phyloP scores from a whole-genome alignment of 2,113 vertebrate genomes.

The Chroicocephalus ridibundus region DNA sequence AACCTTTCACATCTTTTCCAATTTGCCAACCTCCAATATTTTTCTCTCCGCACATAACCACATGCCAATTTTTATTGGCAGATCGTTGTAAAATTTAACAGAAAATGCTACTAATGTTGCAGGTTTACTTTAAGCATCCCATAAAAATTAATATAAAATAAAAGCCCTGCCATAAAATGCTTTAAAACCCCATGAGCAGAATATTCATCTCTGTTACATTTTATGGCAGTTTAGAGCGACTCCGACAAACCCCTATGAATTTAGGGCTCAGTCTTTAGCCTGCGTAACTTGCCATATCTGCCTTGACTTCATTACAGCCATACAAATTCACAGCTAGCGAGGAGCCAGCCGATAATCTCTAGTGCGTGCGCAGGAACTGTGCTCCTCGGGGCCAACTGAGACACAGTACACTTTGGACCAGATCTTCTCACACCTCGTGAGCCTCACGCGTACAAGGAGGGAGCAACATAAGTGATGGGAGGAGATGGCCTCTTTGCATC shows the following conservation, averaged over 20 bases:
- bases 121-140: background rate
- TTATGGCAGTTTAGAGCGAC: background rate
- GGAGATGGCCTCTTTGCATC: background rate
- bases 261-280: background rate
- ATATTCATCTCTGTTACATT: background rate
- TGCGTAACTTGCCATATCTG: background rate
- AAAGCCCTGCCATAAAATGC: background rate
- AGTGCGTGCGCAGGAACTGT: background rate
- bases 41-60: background rate
- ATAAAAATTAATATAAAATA: conserved; percentile 41
- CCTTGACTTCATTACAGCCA: background rate
- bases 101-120: background rate
- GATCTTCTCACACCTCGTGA: background rate
- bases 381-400: background rate
- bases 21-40: background rate
- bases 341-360: background rate
- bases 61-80: background rate
- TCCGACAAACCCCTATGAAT: background rate
- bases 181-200: background rate
- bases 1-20: background rate
- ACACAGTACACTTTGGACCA: background rate
- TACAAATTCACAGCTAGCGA: background rate
- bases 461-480: background rate
- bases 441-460: accelerated
- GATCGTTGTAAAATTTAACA: conserved; percentile 29